A percentile compares a stretch with the other conserved stretches of the same genome.
Evolutionary conservation across 2,113 vertebrate species (phyloP).

Genomic region (Microcebus tavaratra): DNA sequence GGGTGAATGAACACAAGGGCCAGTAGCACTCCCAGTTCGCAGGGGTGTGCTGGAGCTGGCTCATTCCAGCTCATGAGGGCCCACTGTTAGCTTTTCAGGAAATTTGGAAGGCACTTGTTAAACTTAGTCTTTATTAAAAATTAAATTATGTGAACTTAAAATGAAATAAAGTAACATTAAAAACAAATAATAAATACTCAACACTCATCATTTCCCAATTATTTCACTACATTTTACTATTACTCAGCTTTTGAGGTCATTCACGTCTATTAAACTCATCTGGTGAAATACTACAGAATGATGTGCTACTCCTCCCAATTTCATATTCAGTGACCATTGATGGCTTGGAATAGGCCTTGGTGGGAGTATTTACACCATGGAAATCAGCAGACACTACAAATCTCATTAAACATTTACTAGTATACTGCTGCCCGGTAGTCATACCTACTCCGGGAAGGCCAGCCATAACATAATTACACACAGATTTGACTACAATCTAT

Average conservation of each 20-base stretch:
- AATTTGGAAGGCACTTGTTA: neutral
- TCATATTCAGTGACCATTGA: neutral
- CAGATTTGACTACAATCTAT: neutral
- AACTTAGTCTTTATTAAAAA: neutral
- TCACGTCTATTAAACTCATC: neutral
- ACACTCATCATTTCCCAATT: neutral
- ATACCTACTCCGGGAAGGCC: neutral
- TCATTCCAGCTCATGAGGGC: neutral
- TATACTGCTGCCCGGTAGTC: neutral
- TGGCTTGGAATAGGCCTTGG: neutral
- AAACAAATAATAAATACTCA: neutral
- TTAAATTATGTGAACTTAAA: neutral
- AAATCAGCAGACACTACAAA: neutral
- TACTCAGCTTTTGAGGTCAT: neutral
- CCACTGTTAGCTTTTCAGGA: neutral
- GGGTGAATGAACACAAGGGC: neutral
- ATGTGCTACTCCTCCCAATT: neutral
- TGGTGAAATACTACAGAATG: neutral
- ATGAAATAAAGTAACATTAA: neutral
- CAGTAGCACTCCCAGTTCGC: rapidly evolving
- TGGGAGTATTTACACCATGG: neutral
- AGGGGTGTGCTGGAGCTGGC: neutral
- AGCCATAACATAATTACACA: neutral
- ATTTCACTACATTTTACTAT: neutral
- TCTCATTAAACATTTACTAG: neutral